Conservation (phyloP, 2,113 vertebrate species). For the Coptodon rendalli region DNA sequence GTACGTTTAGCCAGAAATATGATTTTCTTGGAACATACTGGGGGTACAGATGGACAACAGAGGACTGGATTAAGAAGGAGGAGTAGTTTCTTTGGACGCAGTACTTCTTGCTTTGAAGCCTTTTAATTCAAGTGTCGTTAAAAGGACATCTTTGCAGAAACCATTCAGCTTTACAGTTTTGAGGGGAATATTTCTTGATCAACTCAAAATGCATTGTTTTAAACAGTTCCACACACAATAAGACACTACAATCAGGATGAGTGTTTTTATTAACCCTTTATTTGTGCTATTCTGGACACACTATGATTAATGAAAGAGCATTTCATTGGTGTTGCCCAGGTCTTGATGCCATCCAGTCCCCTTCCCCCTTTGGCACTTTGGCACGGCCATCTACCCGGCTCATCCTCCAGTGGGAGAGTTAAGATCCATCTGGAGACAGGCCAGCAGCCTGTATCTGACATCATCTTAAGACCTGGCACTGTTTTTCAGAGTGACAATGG, state of each 20-base stretch:
- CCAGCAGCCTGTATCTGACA: conserved; percentile 38
- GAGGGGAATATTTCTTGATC: not conserved
- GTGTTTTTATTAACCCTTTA: not conserved
- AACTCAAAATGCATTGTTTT: not conserved
- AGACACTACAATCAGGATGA: not conserved
- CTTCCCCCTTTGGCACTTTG: not conserved
- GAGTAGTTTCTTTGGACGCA: not conserved
- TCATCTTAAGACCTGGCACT: conserved; percentile 40
- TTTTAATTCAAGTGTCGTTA: not conserved
- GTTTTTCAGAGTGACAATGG: not conserved
- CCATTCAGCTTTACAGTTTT: not conserved
- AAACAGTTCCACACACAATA: not conserved
- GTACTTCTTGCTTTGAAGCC: not conserved
- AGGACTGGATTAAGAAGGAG: not conserved
- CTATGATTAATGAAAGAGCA: conserved; percentile 36
- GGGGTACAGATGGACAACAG: not conserved
- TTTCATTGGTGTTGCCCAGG: conserved; percentile 6
- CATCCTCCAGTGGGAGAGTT: conserved; percentile 25
- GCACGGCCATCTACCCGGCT: not conserved
- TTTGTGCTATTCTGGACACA: not conserved
- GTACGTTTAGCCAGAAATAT: not conserved
- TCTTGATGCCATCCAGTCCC: not conserved
- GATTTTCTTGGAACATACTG: not conserved
- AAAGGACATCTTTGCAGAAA: not conserved
- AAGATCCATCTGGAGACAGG: conserved; percentile 34